phyloP scores from a whole-genome alignment of 1,140 invertebrate species.

The Drosophila guanche region DNA sequence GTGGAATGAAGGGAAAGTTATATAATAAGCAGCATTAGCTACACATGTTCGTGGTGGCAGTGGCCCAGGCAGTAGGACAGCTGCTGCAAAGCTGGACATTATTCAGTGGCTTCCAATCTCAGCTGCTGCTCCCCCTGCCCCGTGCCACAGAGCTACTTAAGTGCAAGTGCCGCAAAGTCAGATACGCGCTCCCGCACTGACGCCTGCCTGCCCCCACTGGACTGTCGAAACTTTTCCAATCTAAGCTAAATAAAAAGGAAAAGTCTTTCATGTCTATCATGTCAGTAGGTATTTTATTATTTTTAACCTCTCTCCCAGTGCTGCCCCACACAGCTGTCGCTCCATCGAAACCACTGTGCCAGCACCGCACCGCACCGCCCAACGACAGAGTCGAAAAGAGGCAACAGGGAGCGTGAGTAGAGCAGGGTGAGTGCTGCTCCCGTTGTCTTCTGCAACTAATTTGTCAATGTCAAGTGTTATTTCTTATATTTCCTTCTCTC shows the following conservation, averaged over 20 bases:
- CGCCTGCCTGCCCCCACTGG: conserved; percentile 38
- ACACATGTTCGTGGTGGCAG: conserved; percentile 55
- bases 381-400: neutral
- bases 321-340: conserved; percentile 40
- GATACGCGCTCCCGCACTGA: neutral
- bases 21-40: conserved; percentile 77
- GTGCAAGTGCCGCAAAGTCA: conserved; percentile 69
- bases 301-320: conserved; percentile 58
- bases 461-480: conserved; percentile 83
- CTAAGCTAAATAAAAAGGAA: conserved; percentile 82
- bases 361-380: neutral
- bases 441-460: conserved; percentile 81
- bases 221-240: conserved; percentile 83
- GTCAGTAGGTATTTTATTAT: conserved; percentile 83
- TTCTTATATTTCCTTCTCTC: conserved; percentile 65
- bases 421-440: conserved; percentile 5
- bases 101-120: conserved; percentile 46
- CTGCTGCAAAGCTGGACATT: conserved; percentile 42
- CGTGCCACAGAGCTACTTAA: conserved; percentile 50
- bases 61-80: neutral
- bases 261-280: conserved; percentile 82
- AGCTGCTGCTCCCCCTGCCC: conserved; percentile 31
- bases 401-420: too few relatives aligned
- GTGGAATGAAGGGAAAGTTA: conserved; percentile 34
- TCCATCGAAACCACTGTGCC: conserved; percentile 56